Conservation (phyloP, 2,888 invertebrate genomes). For the Torymus texanus region DNA sequence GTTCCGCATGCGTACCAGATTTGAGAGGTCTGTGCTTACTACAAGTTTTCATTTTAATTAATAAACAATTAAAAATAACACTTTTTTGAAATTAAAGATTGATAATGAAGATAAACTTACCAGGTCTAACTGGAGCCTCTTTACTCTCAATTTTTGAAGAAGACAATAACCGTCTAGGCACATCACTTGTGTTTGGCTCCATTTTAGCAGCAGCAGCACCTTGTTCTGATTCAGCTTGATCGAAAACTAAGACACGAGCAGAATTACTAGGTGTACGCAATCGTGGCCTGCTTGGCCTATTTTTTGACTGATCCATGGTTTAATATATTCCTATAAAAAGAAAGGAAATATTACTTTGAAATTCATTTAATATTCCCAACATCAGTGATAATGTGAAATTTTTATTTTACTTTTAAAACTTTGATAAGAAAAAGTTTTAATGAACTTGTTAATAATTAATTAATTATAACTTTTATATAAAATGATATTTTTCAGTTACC, state of each 20-base stretch:
- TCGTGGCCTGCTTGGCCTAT: constrained; percentile 72
- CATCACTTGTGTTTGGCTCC: constrained; percentile 59
- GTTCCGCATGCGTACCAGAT: constrained; percentile 91
- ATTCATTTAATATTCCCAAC: neutral
- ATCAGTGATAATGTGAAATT: neutral
- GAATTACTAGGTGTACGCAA: constrained; percentile 77
- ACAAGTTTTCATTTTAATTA: constrained; percentile 56
- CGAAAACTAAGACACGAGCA: constrained; percentile 86
- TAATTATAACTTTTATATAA: too few relatives aligned
- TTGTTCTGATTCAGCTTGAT: constrained; percentile 81
- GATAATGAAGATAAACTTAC: constrained; percentile 56
- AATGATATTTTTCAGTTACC: too few relatives aligned
- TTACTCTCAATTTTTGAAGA: constrained; percentile 68
- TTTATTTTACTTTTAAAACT: neutral
- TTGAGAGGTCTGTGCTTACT: constrained; percentile 78
- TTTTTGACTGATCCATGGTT: constrained; percentile 71
- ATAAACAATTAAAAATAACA: neutral
- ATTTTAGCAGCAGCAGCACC: constrained; percentile 59
- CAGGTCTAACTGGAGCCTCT: constrained; percentile 70
- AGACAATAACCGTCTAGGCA: constrained; percentile 59
- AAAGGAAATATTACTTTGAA: neutral
- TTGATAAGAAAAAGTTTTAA: too few relatives aligned
- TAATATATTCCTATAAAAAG: constrained; percentile 22
- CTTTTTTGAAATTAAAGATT: neutral
- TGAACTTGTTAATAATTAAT: too few relatives aligned